Percentiles rank a stretch among this genome's conserved stretches.
phyloP scores from a whole-genome alignment of 2,113 vertebrate genomes.

The Benitochromis conjunctus region DNA sequence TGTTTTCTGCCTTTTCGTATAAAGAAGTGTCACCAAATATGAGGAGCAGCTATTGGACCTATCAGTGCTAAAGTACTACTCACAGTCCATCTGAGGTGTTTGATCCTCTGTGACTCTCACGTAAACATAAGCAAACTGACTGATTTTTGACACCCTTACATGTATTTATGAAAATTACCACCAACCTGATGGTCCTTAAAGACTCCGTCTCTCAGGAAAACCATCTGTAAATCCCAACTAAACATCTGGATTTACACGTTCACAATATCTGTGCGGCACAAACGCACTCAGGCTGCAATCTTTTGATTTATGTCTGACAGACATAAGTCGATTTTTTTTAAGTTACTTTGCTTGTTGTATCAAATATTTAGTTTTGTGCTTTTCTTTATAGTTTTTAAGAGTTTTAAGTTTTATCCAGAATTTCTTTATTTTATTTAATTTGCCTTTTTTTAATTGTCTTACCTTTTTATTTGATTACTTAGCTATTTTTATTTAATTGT shows the following conservation, averaged over 20 bases:
- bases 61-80: neutral
- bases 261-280: neutral
- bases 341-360: neutral
- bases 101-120: neutral
- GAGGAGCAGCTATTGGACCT: neutral
- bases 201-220: neutral
- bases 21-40: neutral
- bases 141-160: neutral
- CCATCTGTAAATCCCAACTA: neutral
- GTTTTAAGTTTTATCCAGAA: neutral
- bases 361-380: fast-evolving
- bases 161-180: neutral
- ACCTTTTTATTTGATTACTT: neutral
- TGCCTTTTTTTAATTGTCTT: neutral
- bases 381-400: neutral
- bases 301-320: neutral
- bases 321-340: fast-evolving
- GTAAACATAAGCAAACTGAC: neutral
- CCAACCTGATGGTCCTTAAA: neutral
- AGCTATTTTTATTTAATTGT: neutral
- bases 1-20: neutral
- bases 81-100: neutral
- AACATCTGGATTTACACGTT: neutral
- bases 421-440: neutral
- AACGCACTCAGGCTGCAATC: neutral